A percentile compares a stretch with the other conserved stretches of the same genome.
Conservation (phyloP, 2,888 invertebrate species). For the Ormyrus pomaceus region DNA sequence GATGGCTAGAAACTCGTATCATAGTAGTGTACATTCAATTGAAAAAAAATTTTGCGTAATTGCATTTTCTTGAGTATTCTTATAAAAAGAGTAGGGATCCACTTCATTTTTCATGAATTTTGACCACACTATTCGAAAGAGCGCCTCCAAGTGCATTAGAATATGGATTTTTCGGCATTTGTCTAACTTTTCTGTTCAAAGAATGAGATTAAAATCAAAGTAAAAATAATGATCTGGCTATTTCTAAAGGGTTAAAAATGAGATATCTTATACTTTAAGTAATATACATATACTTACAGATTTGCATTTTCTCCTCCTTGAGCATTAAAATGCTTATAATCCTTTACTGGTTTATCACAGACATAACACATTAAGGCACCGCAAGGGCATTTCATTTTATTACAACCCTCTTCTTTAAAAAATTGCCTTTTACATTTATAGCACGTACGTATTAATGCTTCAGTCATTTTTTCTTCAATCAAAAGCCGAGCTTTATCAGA, state of each 20-base stretch:
- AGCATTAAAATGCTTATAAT: slow-evolving; percentile 78
- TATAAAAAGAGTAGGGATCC: no score
- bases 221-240: background rate
- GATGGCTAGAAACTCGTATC: no score
- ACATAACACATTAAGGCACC: slow-evolving; percentile 73
- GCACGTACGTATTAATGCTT: slow-evolving; percentile 74
- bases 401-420: slow-evolving; percentile 71
- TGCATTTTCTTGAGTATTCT: no score
- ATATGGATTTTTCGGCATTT: background rate
- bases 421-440: slow-evolving; percentile 68
- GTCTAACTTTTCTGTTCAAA: background rate
- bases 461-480: slow-evolving; percentile 79
- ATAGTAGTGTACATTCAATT: no score
- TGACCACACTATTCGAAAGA: no score
- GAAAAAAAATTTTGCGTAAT: no score
- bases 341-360: slow-evolving; percentile 75
- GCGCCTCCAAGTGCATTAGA: no score
- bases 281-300: slow-evolving; percentile 65
- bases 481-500: slow-evolving; percentile 74
- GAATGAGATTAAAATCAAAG: background rate
- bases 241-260: background rate
- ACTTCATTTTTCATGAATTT: no score
- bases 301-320: slow-evolving; percentile 71
- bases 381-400: slow-evolving; percentile 63
- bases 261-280: background rate